Percentiles rank a stretch among this genome's conserved stretches.
These are phyloP conservation scores for Puma concolor DNA, from an alignment of 2,113 vertebrate species.

Conservation along the genomic window DNA sequence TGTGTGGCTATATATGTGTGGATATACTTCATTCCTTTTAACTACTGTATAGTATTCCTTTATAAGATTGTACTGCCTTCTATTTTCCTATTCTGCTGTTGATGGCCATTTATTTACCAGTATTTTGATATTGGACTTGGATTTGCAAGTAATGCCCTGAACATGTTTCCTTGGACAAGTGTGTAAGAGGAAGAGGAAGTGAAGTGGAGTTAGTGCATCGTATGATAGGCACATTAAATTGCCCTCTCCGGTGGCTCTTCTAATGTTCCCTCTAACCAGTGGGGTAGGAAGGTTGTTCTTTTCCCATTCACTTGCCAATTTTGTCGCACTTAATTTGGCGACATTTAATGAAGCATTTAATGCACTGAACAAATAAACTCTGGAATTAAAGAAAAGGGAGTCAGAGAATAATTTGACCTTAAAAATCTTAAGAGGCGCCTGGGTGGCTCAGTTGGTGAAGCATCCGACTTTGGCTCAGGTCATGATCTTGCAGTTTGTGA, in stretches of 20 bases:
- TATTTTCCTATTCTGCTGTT: neutral
- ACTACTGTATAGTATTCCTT: neutral
- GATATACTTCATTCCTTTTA: neutral
- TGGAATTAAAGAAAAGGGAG: neutral
- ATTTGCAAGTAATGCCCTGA: neutral
- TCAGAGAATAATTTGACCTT: neutral
- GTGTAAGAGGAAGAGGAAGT: neutral
- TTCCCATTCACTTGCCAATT: neutral
- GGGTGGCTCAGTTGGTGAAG: no score
- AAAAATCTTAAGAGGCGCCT: neutral
- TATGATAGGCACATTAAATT: neutral
- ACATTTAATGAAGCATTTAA: neutral
- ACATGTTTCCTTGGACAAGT: neutral
- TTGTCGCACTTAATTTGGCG: neutral
- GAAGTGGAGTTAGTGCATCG: neutral
- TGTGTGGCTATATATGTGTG: neutral
- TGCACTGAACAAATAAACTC: neutral
- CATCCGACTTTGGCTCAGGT: no score
- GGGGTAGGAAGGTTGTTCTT: neutral
- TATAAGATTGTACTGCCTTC: neutral
- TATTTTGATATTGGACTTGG: neutral
- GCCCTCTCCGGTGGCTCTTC: neutral
- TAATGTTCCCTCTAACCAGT: neutral
- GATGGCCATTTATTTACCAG: neutral
- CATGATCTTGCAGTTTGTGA: no score